Percentiles rank a stretch among this genome's conserved stretches.
Evolutionary conservation across 1,140 invertebrate species (phyloP).

Genomic region (Stenopsyche tienmushanensis): DNA sequence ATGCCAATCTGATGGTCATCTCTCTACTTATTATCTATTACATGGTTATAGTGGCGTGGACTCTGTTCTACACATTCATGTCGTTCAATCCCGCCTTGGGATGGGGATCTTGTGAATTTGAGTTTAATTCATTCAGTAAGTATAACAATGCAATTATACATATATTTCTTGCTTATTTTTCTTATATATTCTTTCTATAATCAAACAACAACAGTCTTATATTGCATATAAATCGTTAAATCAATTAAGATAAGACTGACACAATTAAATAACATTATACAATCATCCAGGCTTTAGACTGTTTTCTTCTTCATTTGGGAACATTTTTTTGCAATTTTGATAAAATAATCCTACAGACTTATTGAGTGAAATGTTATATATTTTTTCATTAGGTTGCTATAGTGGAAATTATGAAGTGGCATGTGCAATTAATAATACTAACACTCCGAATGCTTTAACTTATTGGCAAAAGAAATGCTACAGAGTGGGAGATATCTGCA

Average conservation of each 20-base stretch:
- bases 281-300: not conserved
- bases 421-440: slow-evolving; percentile 50
- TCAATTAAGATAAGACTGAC: not conserved
- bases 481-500: slow-evolving; percentile 57
- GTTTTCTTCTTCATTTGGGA: not conserved
- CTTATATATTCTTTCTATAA: too few relatives aligned
- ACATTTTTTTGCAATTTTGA: not conserved
- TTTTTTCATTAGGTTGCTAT: slow-evolving; percentile 55
- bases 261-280: not conserved
- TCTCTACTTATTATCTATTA: slow-evolving; percentile 79
- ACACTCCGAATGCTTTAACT: slow-evolving; percentile 43
- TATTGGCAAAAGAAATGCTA: slow-evolving; percentile 57
- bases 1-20: slow-evolving; percentile 75
- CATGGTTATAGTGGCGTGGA: slow-evolving; percentile 81
- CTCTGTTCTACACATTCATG: slow-evolving; percentile 71
- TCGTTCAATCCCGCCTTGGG: slow-evolving; percentile 67
- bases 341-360: too few relatives aligned
- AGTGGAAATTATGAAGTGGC: slow-evolving; percentile 53
- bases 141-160: slow-evolving; percentile 15
- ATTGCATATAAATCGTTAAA: not conserved
- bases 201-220: too few relatives aligned
- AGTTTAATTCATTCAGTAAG: slow-evolving; percentile 61
- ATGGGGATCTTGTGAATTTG: slow-evolving; percentile 70
- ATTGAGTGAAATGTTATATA: too few relatives aligned
- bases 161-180: too few relatives aligned